Evolutionary conservation across 2,888 invertebrate genomes (phyloP).

Genomic region (Pasiphila rectangulata): DNA sequence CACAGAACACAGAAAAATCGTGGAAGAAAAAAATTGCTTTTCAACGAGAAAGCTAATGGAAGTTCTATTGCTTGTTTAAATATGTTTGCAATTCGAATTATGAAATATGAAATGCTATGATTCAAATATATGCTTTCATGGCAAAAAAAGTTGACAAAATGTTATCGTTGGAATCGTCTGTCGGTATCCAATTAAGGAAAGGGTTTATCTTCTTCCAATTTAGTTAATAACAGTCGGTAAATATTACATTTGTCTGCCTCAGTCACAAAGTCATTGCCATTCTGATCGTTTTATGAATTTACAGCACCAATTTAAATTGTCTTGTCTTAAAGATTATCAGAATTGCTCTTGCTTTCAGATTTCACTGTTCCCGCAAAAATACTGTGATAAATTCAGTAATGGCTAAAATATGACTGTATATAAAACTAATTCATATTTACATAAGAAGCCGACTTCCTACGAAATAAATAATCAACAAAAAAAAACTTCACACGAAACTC

Average conservation of each 20-base stretch:
- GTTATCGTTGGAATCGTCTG: conserved; percentile 3
- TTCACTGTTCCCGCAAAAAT: too few species aligned
- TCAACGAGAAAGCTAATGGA: too few species aligned
- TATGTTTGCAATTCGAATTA: too few species aligned
- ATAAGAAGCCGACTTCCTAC: not conserved
- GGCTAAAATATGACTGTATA: not conserved
- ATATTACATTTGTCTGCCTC: conserved; percentile 7
- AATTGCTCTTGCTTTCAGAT: too few species aligned
- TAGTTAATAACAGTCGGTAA: conserved; percentile 11
- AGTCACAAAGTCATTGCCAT: conserved; percentile 10
- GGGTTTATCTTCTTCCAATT: conserved; percentile 12
- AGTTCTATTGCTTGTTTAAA: too few species aligned
- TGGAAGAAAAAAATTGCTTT: too few species aligned
- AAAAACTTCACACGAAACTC: conserved; percentile 20
- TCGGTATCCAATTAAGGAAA: conserved; percentile 6
- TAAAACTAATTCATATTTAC: not conserved
- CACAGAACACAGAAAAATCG: too few species aligned
- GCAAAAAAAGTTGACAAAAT: not conserved
- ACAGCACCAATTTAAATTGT: not conserved
- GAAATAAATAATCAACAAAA: too few species aligned
- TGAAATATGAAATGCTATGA: too few species aligned
- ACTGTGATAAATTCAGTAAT: too few species aligned
- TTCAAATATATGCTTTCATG: too few species aligned
- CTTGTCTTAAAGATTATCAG: too few species aligned
- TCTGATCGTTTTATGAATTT: conserved; percentile 9